Evolutionary conservation across 2,888 invertebrate genomes (phyloP), one percentile per base, ranked within the genome.

Genomic region (Sericinus montela): DNA sequence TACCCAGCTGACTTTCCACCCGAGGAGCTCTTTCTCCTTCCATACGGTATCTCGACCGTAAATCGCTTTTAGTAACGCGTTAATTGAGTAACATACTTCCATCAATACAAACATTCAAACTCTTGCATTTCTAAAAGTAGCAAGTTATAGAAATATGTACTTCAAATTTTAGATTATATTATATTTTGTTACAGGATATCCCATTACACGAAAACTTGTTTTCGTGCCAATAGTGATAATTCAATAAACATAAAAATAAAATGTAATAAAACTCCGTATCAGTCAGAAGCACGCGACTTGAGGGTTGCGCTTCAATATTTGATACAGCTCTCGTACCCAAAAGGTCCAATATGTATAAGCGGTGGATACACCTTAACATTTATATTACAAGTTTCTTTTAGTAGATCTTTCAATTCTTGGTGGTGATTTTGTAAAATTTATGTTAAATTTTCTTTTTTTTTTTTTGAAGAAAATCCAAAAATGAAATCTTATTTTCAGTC

Each of bases 211-310:
- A 37, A 48, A 48, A 45, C 46, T 47, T 36, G 48, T 25, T 14
- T 28, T 41, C 58, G 52, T 64, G 62, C 60, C 42, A 39, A 44
- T 29, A 61, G 60, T 53, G 51, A 58, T 62, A 72, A 76, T 75
- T 77, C 73, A 73, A 79, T 80, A 69, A 69, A 74, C 64, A 74
- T 75, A 75, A 75, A 76, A 76, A 75, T 79, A 72, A 73, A 71
- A 72, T 62, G 63, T 69, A 82, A 80, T 83, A 80, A 83, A 81
- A 75, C 57, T 68, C 65, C 64, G 64, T 84, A 84, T 84, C 83
- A 71, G 76, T 66, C 58, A 57, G 67, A 53, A 65, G 63, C 81
- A 80, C 67, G 70, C 74, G 63, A 63, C 65, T 55, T 15, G 52
- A 41, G 59, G 57, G 48, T 53, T 47, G 62, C 56, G 60, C 57